Evolutionary conservation across 1,140 invertebrate genomes (phyloP).

Genomic region (Cyphomyrmex costatus): DNA sequence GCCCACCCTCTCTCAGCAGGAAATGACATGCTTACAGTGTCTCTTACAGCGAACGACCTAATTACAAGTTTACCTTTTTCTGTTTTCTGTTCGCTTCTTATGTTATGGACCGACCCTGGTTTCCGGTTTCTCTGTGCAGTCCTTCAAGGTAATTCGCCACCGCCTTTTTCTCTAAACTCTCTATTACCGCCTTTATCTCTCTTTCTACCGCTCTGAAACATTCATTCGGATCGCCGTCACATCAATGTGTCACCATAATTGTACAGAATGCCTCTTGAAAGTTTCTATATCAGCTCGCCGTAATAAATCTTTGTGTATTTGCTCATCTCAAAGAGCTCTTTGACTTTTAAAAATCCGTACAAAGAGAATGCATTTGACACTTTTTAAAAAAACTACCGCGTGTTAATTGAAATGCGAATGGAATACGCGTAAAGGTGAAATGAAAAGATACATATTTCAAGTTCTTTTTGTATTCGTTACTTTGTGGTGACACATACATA

Average conservation of each 20-base stretch:
- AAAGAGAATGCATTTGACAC: not conserved
- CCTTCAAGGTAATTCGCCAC: conserved; percentile 84
- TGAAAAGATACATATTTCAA: not conserved
- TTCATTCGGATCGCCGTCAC: conserved; percentile 43
- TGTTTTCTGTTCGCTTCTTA: conserved; percentile 85
- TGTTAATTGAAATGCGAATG: not conserved
- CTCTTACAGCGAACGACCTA: conserved; percentile 79
- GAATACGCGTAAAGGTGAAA: not conserved
- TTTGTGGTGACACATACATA: conserved; percentile 45
- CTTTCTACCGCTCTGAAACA: conserved; percentile 20
- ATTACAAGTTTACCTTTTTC: conserved; percentile 83
- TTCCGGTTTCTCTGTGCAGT: conserved; percentile 85
- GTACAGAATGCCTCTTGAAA: not conserved
- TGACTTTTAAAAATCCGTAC: not conserved
- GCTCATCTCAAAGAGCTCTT: not conserved
- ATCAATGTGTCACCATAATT: conserved; percentile 37
- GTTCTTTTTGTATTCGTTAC: not conserved
- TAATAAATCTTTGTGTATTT: not conserved
- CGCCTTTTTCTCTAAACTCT: conserved; percentile 78
- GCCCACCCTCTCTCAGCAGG: not conserved
- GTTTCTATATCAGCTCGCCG: too few relatives aligned
- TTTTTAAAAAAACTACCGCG: not conserved
- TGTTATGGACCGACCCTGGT: conserved; percentile 83
- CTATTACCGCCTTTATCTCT: conserved; percentile 55
- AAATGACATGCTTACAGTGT: conserved; percentile 57